Conservation (phyloP, 2,113 vertebrate species). For the Calypte anna region DNA sequence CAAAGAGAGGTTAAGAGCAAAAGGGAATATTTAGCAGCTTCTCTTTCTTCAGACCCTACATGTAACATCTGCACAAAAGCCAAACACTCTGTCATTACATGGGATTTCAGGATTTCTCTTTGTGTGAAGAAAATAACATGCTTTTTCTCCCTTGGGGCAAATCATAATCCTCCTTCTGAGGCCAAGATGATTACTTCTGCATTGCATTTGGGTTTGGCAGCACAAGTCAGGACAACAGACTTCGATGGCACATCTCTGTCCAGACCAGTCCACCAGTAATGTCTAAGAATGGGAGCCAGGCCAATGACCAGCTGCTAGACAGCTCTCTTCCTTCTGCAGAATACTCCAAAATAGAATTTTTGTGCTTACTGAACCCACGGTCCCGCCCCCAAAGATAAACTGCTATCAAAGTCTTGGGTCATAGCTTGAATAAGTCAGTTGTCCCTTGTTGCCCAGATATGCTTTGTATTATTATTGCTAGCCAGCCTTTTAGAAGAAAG, state of each 20-base stretch:
- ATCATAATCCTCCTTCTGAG: not conserved
- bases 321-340: not conserved
- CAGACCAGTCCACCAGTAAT: not conserved
- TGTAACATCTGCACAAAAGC: not conserved
- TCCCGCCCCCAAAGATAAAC: fast-evolving
- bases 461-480: not conserved
- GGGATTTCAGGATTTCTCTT: not conserved
- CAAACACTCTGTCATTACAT: not conserved
- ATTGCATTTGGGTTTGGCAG: not conserved
- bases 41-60: not conserved
- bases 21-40: not conserved
- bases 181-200: not conserved
- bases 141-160: not conserved
- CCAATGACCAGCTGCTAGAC: not conserved
- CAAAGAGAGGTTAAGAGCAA: not conserved
- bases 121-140: not conserved
- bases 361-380: not conserved
- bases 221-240: not conserved
- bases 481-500: constrained; percentile 1
- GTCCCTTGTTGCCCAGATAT: not conserved
- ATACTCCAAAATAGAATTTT: not conserved
- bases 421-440: not conserved
- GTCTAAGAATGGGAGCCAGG: not conserved
- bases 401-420: not conserved
- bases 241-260: not conserved